Percentiles rank a stretch among this genome's conserved stretches.
Conservation (phyloP, 2,113 vertebrate species). For the Carassius carassius region DNA sequence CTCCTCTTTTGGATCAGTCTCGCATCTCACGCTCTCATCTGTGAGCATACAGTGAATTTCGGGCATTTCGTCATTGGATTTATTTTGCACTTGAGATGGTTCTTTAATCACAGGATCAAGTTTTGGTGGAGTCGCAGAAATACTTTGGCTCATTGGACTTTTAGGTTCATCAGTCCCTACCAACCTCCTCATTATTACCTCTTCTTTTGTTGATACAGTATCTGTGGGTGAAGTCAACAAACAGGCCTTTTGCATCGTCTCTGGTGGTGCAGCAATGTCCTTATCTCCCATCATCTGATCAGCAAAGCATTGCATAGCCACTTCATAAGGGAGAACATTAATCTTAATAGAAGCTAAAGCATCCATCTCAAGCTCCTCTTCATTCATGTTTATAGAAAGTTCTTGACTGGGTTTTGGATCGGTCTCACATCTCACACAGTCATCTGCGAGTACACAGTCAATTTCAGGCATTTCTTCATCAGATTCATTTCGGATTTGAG, state of each 20-base stretch:
- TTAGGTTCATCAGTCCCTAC: not conserved
- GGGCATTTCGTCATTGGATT: not conserved
- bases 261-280: not conserved
- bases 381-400: not conserved
- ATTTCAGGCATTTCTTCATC: too few relatives aligned
- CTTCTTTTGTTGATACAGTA: not conserved
- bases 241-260: not conserved
- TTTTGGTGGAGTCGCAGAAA: not conserved
- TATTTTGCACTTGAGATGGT: not conserved
- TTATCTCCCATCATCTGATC: not conserved
- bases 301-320: conserved; percentile 58
- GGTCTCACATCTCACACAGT: not conserved
- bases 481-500: not conserved
- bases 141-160: not conserved
- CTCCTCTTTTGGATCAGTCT: not conserved
- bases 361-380: conserved; percentile 44
- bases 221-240: not conserved
- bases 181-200: not conserved
- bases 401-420: not conserved
- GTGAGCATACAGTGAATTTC: not conserved
- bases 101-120: not conserved
- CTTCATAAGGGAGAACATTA: conserved; percentile 62
- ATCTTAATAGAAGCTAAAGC: conserved; percentile 59
- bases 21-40: not conserved
- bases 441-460: not conserved